Conservation (phyloP, 2,888 invertebrate genomes). For the Dolichopus griseipennis region DNA sequence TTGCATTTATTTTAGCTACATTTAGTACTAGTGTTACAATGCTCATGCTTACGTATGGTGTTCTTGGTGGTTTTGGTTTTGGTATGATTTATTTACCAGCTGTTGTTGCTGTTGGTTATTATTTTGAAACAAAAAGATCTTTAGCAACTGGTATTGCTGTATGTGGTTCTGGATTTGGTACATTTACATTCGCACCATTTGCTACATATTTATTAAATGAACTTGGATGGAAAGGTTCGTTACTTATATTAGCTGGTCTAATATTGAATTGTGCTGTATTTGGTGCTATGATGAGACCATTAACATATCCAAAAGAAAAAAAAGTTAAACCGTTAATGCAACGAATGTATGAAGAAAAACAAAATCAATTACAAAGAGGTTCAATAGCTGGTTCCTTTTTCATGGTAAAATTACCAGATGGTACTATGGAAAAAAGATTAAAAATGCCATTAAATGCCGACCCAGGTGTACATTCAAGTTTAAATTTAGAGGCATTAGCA, state of each 20-base stretch:
- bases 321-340: conserved; percentile 69
- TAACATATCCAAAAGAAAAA: conserved; percentile 43
- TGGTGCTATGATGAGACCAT: conserved; percentile 49
- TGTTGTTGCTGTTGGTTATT: conserved; percentile 93
- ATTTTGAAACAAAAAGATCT: conserved; percentile 91
- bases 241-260: conserved; percentile 84
- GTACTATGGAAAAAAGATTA: conserved; percentile 79
- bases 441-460: conserved; percentile 88
- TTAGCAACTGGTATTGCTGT: conserved; percentile 92
- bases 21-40: conserved; percentile 77
- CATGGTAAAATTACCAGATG: conserved; percentile 79
- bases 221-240: conserved; percentile 83
- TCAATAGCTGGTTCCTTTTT: conserved; percentile 83
- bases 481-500: conserved; percentile 61
- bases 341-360: conserved; percentile 87
- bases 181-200: conserved; percentile 89
- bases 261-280: conserved; percentile 87
- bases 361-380: conserved; percentile 82
- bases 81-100: conserved; percentile 93
- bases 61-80: conserved; percentile 88
- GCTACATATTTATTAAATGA: conserved; percentile 67
- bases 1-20: conserved; percentile 79
- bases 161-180: conserved; percentile 92
- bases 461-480: conserved; percentile 87
- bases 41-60: conserved; percentile 88